phyloP scores from a whole-genome alignment of 2,888 invertebrate genomes.

The Eumacrocentrus americanus region DNA sequence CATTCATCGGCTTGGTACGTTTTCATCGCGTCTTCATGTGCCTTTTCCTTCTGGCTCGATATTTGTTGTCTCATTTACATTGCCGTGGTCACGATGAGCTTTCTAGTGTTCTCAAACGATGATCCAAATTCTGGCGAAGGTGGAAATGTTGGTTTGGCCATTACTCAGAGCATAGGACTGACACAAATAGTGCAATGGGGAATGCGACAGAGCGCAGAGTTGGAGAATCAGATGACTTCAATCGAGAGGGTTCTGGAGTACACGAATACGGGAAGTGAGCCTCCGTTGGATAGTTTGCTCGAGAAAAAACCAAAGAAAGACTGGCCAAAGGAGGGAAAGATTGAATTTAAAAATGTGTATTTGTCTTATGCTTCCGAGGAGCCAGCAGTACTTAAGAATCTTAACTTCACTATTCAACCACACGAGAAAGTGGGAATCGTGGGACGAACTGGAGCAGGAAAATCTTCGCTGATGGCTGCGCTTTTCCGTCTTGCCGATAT shows the following conservation, averaged over 20 bases:
- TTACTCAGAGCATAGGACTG: constrained; percentile 80
- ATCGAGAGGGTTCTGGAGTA: constrained; percentile 77
- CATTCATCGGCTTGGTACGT: constrained; percentile 93
- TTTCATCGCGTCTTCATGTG: constrained; percentile 87
- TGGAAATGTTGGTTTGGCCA: constrained; percentile 79
- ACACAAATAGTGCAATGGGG: constrained; percentile 87
- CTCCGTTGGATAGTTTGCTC: constrained; percentile 69
- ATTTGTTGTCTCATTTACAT: constrained; percentile 87
- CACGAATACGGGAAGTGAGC: constrained; percentile 71
- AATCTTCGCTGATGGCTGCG: constrained; percentile 73
- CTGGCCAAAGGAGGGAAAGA: constrained; percentile 76
- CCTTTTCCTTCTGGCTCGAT: constrained; percentile 94
- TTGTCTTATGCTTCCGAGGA: constrained; percentile 76
- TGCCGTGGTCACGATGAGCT: constrained; percentile 82
- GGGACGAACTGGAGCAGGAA: constrained; percentile 79
- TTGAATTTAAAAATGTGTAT: constrained; percentile 73
- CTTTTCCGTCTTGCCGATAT: constrained; percentile 70
- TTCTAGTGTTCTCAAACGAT: constrained; percentile 68
- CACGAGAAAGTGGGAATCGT: constrained; percentile 74
- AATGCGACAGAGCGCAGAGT: constrained; percentile 83
- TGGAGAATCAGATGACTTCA: constrained; percentile 76
- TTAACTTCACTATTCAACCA: constrained; percentile 70
- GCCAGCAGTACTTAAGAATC: constrained; percentile 75
- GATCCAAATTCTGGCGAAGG: constrained; percentile 62
- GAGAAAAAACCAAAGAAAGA: constrained; percentile 69